Evolutionary conservation across 2,797 vertebrate species (phyloP).

Genomic region (Distichodus sexfasciatus): DNA sequence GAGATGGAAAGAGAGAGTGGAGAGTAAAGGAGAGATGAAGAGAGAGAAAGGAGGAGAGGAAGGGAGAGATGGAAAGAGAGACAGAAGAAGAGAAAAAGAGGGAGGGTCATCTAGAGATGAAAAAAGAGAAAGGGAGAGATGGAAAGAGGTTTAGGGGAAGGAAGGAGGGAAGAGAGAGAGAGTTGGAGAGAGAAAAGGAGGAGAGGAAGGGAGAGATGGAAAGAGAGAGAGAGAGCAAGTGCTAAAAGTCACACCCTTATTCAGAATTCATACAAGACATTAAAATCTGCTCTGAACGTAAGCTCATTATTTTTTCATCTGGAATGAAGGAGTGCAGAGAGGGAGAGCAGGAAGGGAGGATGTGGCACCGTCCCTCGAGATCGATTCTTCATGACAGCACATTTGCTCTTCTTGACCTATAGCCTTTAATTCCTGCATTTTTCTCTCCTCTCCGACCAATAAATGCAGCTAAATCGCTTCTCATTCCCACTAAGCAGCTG

Average conservation of each 20-base stretch:
- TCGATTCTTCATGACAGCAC: constrained; percentile 2
- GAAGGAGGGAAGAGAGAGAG: too few relatives aligned
- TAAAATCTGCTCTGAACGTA: constrained; percentile 36
- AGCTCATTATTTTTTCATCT: constrained; percentile 34
- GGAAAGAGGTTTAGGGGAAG: too few relatives aligned
- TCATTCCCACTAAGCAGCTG: neutral
- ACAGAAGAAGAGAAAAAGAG: too few relatives aligned
- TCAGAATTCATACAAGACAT: constrained; percentile 39
- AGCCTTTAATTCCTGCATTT: neutral
- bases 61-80: too few relatives aligned
- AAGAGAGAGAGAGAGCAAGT: neutral
- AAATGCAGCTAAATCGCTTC: neutral
- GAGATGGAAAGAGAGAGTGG: too few relatives aligned
- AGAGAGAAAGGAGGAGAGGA: too few relatives aligned
- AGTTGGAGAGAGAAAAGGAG: too few relatives aligned
- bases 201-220: too few relatives aligned
- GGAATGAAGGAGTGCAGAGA: constrained; percentile 31
- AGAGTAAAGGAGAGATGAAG: too few relatives aligned
- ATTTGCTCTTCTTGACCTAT: constrained; percentile 28
- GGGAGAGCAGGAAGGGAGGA: constrained; percentile 14
- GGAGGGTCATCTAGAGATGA: too few relatives aligned
- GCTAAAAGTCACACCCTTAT: constrained; percentile 18
- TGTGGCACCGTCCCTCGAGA: neutral
- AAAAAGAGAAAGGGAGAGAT: too few relatives aligned
- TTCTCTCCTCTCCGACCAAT: neutral